Conservation (phyloP, 1,140 invertebrate species). For the Pseudomyrmex dendroicus region DNA sequence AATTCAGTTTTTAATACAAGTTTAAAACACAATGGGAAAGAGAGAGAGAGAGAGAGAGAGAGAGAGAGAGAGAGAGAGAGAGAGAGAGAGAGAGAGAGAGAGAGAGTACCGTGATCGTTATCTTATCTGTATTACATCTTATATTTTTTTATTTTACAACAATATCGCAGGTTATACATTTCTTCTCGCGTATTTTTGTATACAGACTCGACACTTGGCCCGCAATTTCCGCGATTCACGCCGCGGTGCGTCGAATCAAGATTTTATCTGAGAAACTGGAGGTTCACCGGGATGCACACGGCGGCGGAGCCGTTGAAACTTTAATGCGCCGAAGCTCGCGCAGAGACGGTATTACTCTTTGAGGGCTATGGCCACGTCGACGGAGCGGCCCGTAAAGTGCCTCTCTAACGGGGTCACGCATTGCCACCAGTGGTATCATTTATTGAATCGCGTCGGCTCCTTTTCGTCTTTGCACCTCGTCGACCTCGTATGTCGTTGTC, state of each 20-base stretch:
- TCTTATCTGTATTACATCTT: no score
- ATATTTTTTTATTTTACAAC: neutral
- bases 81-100: no score
- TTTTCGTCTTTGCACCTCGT: slow-evolving; percentile 33
- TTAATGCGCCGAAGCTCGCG: slow-evolving; percentile 55
- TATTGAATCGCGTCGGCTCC: slow-evolving; percentile 78
- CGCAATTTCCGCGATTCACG: slow-evolving; percentile 44
- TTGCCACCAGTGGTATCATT: slow-evolving; percentile 78
- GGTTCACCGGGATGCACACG: slow-evolving; percentile 55
- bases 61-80: no score
- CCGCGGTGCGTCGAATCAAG: slow-evolving; percentile 60
- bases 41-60: no score
- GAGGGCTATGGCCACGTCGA: slow-evolving; percentile 57
- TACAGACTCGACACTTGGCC: neutral
- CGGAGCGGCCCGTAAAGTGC: slow-evolving; percentile 73
- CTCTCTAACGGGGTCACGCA: slow-evolving; percentile 80
- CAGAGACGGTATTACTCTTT: slow-evolving; percentile 57
- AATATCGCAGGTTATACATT: neutral
- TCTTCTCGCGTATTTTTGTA: neutral
- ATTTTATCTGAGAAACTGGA: slow-evolving; percentile 70
- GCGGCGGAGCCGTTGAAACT: slow-evolving; percentile 56
- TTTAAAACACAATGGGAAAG: no score
- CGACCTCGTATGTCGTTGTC: slow-evolving; percentile 3
- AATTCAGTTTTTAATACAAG: no score
- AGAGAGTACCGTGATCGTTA: no score